Evolutionary conservation across 2,113 vertebrate genomes (phyloP).

Genomic region (Fulica atra): DNA sequence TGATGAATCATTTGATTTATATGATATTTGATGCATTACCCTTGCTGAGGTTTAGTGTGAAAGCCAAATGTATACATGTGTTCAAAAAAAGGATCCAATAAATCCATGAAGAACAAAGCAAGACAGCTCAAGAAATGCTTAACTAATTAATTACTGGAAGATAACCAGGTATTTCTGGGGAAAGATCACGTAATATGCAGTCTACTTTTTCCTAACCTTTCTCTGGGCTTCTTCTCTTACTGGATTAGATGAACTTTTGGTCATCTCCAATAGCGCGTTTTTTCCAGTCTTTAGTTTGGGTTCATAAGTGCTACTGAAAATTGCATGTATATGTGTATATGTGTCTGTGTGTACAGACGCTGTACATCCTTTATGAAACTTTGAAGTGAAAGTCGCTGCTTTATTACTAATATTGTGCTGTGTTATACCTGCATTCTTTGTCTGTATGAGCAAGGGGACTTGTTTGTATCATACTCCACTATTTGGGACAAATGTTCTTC

Average conservation of each 20-base stretch:
- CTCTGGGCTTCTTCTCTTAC: not conserved
- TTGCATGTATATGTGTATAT: fast-evolving
- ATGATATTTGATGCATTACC: not conserved
- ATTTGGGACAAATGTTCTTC: not conserved
- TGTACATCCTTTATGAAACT: not conserved
- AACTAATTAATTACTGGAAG: not conserved
- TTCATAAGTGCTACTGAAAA: not conserved
- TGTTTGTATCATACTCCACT: not conserved
- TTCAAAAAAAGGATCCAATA: not conserved
- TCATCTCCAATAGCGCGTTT: not conserved
- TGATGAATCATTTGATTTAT: not conserved
- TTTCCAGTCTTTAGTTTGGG: not conserved
- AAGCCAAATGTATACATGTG: not conserved
- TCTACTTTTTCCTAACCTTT: not conserved
- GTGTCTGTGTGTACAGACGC: not conserved
- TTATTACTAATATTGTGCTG: not conserved
- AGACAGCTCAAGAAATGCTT: not conserved
- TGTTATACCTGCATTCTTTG: not conserved
- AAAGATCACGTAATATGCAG: not conserved
- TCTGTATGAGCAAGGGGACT: not conserved
- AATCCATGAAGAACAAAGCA: not conserved
- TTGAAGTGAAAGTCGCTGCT: not conserved
- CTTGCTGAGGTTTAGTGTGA: not conserved
- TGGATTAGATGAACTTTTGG: not conserved
- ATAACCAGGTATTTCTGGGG: not conserved